phyloP scores from a whole-genome alignment of 2,113 vertebrate species.

The Sigmodon hispidus region DNA sequence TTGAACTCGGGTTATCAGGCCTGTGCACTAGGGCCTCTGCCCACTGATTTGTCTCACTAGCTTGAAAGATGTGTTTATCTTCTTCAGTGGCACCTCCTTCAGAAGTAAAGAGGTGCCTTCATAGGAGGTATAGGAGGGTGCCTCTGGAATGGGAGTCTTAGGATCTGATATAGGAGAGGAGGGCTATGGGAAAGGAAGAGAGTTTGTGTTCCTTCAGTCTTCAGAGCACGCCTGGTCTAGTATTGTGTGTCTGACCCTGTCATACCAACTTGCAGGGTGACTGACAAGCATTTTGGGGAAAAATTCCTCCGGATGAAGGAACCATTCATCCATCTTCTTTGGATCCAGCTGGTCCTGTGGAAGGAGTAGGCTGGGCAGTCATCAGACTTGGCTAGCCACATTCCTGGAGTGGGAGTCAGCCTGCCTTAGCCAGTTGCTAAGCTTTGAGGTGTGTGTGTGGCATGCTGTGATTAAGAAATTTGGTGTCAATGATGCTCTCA shows the following conservation, averaged over 20 bases:
- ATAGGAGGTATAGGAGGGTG: fast-evolving
- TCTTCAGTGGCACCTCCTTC: not conserved
- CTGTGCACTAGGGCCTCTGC: not conserved
- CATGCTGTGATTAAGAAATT: not conserved
- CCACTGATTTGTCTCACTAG: not conserved
- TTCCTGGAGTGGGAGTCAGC: not conserved
- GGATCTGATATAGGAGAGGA: not conserved
- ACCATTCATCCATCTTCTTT: not conserved
- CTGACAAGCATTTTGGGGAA: not conserved
- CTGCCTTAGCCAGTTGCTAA: not conserved
- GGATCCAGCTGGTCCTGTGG: not conserved
- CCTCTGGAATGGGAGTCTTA: not conserved
- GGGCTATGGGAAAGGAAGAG: not conserved
- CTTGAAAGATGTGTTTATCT: not conserved
- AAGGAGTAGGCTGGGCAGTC: not conserved
- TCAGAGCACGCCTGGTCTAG: not conserved
- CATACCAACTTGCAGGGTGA: not conserved
- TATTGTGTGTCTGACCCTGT: too few species aligned
- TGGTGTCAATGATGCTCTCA: not conserved
- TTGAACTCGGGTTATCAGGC: not conserved
- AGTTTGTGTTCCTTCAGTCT: not conserved
- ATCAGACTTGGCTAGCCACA: not conserved
- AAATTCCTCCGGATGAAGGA: not conserved
- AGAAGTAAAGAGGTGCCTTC: not conserved
- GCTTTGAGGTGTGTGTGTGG: not conserved